A percentile compares a stretch with the other conserved stretches of the same genome.
These are phyloP conservation scores for Bothrops jararaca DNA, from an alignment of 2,113 vertebrate genomes.

Conservation along the genomic window DNA sequence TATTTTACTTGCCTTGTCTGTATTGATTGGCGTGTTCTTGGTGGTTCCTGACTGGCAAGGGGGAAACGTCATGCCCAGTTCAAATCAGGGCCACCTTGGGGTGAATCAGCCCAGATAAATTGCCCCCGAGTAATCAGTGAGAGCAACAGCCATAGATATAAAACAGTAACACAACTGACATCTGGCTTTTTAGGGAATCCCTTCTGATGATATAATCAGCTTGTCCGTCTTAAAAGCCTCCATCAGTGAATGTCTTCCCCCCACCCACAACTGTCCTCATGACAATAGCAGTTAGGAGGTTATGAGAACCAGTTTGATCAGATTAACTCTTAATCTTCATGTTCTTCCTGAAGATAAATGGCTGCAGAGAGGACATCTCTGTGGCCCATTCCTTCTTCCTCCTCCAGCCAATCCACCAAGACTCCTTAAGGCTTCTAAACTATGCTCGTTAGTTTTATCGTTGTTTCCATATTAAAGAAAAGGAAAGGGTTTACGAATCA, in stretches of 20 bases:
- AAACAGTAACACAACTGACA: background rate
- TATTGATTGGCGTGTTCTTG: background rate
- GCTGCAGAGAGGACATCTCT: background rate
- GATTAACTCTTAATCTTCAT: constrained; percentile 20
- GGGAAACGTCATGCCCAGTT: no score
- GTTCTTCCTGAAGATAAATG: constrained; percentile 9
- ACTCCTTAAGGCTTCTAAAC: background rate
- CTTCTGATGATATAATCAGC: constrained; percentile 2
- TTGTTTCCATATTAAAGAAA: background rate
- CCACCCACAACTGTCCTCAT: background rate
- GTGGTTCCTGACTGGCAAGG: background rate
- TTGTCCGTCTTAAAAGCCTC: background rate
- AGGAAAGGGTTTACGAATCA: background rate
- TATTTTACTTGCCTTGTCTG: background rate
- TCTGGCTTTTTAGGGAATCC: background rate
- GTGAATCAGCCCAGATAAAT: background rate
- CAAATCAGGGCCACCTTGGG: background rate
- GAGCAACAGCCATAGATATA: background rate
- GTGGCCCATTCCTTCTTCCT: background rate
- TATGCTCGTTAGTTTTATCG: background rate
- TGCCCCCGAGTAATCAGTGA: background rate
- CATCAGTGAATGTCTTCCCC: background rate
- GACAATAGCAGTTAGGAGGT: background rate
- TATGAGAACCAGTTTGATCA: constrained; percentile 6
- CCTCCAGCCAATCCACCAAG: background rate